These are phyloP conservation scores for Drosophila funebris DNA, from an alignment of 1,140 invertebrate genomes.

Conservation along the genomic window DNA sequence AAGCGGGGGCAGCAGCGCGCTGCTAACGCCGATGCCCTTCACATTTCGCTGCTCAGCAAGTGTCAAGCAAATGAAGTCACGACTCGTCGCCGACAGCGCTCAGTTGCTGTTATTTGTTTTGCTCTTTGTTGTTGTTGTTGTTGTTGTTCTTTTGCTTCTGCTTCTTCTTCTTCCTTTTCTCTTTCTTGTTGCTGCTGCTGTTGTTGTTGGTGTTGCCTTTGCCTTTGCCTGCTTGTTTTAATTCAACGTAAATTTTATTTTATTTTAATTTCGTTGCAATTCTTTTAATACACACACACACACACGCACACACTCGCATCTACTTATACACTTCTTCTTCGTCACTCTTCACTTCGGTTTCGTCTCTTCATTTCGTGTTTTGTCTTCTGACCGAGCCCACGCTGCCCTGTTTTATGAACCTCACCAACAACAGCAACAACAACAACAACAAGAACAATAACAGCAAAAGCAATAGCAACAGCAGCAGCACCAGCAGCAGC, in stretches of 20 bases:
- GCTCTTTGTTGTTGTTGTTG: slow-evolving; percentile 18
- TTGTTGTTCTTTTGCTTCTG: neutral
- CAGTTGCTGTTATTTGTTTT: slow-evolving; percentile 55
- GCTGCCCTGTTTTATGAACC: slow-evolving; percentile 45
- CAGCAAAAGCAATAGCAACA: neutral
- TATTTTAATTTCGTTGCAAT: slow-evolving; percentile 80
- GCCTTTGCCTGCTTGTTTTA: slow-evolving; percentile 55
- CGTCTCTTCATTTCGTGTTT: slow-evolving; percentile 14
- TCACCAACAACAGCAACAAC: slow-evolving; percentile 11
- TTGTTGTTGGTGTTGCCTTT: slow-evolving; percentile 33
- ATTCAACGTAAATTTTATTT: slow-evolving; percentile 82
- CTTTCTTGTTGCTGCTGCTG: too few relatives aligned
- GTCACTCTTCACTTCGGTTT: neutral
- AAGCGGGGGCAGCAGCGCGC: neutral
- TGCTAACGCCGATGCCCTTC: neutral
- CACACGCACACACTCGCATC: slow-evolving; percentile 5
- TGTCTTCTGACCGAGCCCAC: slow-evolving; percentile 16
- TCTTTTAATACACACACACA: slow-evolving; percentile 61
- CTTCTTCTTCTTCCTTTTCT: slow-evolving; percentile 21
- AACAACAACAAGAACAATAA: neutral
- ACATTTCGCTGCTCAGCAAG: slow-evolving; percentile 49
- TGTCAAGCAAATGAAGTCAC: slow-evolving; percentile 83
- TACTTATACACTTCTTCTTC: neutral
- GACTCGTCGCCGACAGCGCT: slow-evolving; percentile 48
- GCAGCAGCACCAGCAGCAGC: slow-evolving; percentile 4